Evolutionary conservation across 2,797 vertebrate species (phyloP).

Genomic region (Taenioides sp.): DNA sequence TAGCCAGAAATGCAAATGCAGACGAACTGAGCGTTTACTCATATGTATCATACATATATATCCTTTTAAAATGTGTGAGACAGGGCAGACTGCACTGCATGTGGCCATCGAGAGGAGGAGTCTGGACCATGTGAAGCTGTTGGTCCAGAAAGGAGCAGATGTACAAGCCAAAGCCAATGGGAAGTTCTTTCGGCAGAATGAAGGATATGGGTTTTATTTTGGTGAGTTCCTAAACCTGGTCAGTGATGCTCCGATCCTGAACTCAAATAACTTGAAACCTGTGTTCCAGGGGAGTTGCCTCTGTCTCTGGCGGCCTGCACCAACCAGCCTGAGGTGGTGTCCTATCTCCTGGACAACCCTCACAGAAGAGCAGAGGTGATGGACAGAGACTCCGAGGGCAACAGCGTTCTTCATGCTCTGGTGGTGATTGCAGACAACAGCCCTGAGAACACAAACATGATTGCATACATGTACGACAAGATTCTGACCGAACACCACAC

Average conservation of each 20-base stretch:
- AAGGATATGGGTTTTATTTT: conserved; percentile 88
- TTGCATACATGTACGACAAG: conserved; percentile 85
- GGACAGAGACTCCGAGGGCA: conserved; percentile 83
- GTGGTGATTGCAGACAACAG: conserved; percentile 87
- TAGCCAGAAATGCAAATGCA: neutral
- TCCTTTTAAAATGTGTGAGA: neutral
- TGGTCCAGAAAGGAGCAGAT: conserved; percentile 88
- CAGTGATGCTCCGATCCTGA: neutral
- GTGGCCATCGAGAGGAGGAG: conserved; percentile 90
- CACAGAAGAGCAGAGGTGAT: conserved; percentile 75
- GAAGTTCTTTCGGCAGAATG: conserved; percentile 85
- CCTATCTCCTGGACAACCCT: conserved; percentile 86
- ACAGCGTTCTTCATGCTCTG: conserved; percentile 86
- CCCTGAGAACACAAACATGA: conserved; percentile 84
- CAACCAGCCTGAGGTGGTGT: conserved; percentile 87
- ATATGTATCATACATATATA: neutral
- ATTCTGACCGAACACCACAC: conserved; percentile 81
- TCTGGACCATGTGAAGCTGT: conserved; percentile 80
- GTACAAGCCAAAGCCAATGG: conserved; percentile 89
- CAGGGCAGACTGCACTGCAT: conserved; percentile 12
- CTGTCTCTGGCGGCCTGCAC: conserved; percentile 91
- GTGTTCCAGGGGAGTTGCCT: conserved; percentile 84
- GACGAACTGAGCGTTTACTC: neutral
- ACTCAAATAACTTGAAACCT: neutral
- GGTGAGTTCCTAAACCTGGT: conserved; percentile 70